Percentiles rank a stretch among this genome's conserved stretches.
Evolutionary conservation across 2,888 invertebrate genomes (phyloP).

Genomic region (Steromphala cineraria): DNA sequence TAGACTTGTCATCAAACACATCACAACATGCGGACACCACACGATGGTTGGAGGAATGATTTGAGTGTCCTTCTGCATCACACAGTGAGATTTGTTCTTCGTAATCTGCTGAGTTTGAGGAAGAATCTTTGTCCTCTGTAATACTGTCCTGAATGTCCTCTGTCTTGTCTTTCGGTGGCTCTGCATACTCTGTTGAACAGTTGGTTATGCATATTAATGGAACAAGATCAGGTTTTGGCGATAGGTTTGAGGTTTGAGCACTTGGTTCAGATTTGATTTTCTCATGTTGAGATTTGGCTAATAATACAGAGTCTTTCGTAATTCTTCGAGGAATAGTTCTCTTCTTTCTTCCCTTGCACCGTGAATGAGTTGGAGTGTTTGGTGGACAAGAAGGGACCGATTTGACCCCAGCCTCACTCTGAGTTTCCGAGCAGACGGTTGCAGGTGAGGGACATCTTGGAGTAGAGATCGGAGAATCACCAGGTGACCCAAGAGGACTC

Average conservation of each 20-base stretch:
- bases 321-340: conserved; percentile 40
- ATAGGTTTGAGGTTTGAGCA: not conserved
- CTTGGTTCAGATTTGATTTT: not conserved
- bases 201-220: not conserved
- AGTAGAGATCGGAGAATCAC: conserved; percentile 56
- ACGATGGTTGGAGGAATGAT: not conserved
- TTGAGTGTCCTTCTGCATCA: not conserved
- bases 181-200: not conserved
- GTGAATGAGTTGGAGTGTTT: conserved; percentile 57
- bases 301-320: conserved; percentile 10
- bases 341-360: conserved; percentile 38
- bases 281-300: not conserved
- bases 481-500: conserved; percentile 51
- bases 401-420: conserved; percentile 28
- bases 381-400: conserved; percentile 52
- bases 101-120: not conserved
- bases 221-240: not conserved
- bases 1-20: not conserved
- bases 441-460: conserved; percentile 65
- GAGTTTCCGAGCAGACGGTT: conserved; percentile 42
- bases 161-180: not conserved
- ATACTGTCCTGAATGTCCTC: not conserved
- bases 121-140: not conserved
- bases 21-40: not conserved
- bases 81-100: conserved; percentile 12